Evolutionary conservation across 2,888 invertebrate species (phyloP), one percentile per base, ranked within the genome.

Genomic region (Dolichopus griseipennis): DNA sequence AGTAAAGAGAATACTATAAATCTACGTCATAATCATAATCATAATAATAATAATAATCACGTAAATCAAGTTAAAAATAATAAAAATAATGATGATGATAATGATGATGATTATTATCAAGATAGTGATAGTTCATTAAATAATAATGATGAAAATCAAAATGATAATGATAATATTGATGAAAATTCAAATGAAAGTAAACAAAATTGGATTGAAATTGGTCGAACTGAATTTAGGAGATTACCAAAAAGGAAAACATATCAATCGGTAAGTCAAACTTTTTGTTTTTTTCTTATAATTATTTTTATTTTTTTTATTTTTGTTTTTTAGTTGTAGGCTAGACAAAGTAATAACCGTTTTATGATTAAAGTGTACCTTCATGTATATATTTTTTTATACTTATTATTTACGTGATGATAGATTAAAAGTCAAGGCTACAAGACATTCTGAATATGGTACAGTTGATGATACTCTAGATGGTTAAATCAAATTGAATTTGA

Each of bases 221-320:
- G 18, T 52, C 15, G n/a, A 18, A 15, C 12, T 52, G 52, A n/a
- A 9, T 52, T 12, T 52, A 52, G 18, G 18, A 52, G n/a, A 52
- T 52, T 52, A 52, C 52, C 52, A 52, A 52, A 52, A 52, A 52
- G 52, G 52, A 52, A 52, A n/a, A 52, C 52, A 52, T 52, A 15
- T 15, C 52, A 52, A 18, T 52, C 52, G 52, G 52, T 52, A 18
- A 52, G 52, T 52, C 4, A 52, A 52, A 15, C 2, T 18, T 52
- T 18, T 52, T 52, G 2, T 52, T n/a, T n/a, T n/a, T n/a, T n/a
- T 37, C 6, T 37, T 37, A 8, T 37, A 37, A 52, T 18, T 52
- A 52, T 52, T 34, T 7, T 34, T 34, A 34, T 34, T 34, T 7
- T 34, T 34, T 7, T 34, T 34, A 34, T 34, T 34, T 34, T 37